Evolutionary conservation across 2,113 vertebrate species (phyloP).

Genomic region (Chlorodrepanis virens): DNA sequence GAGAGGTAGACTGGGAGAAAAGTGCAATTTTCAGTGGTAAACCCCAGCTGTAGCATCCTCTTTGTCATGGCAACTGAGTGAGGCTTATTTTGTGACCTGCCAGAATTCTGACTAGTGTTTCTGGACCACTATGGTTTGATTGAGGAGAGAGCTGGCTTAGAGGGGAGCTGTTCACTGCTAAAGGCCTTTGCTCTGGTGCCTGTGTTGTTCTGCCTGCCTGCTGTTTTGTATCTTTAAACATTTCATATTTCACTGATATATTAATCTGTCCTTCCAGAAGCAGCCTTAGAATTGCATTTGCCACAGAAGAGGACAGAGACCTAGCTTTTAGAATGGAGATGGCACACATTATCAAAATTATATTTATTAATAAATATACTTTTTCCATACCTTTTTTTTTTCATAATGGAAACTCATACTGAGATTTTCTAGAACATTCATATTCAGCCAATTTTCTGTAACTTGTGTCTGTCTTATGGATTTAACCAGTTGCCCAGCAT

Average conservation of each 20-base stretch:
- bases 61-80: background rate
- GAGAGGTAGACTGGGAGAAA: background rate
- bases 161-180: background rate
- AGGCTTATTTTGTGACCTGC: background rate
- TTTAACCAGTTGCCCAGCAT: background rate
- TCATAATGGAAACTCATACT: background rate
- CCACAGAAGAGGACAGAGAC: background rate
- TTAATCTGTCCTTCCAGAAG: background rate
- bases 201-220: background rate
- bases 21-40: background rate
- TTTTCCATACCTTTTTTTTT: background rate
- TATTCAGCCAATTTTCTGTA: background rate
- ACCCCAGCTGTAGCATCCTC: background rate
- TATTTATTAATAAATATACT: background rate
- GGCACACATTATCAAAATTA: background rate
- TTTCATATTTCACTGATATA: background rate
- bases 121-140: background rate
- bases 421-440: background rate
- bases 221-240: background rate
- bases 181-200: background rate
- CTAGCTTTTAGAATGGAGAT: background rate
- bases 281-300: background rate
- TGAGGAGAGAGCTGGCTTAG: background rate
- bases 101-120: background rate
- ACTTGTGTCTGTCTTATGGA: rapidly evolving